Conservation (phyloP, 2,888 invertebrate species). For the Acronicta leporina region DNA sequence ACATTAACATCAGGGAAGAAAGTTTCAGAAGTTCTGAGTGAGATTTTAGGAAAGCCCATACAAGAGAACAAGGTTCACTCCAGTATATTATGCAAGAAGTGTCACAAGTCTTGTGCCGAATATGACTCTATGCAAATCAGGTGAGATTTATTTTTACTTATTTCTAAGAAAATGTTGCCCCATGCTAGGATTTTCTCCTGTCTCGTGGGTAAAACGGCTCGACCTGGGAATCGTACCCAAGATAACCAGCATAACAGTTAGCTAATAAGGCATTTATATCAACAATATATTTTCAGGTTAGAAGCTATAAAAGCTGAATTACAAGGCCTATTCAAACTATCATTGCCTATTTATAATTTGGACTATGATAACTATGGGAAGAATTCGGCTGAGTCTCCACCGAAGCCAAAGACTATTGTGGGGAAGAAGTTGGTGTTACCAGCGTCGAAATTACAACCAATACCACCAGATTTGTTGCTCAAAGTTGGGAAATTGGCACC, state of each 20-base stretch:
- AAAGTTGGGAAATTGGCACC: constrained; percentile 63
- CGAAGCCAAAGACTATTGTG: constrained; percentile 4
- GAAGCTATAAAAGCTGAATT: constrained; percentile 66
- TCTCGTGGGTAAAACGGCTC: too few species aligned
- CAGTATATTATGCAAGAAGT: constrained; percentile 91
- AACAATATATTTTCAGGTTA: constrained; percentile 68
- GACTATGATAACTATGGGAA: constrained; percentile 60
- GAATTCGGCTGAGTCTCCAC: background rate
- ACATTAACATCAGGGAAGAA: constrained; percentile 68
- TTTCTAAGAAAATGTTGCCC: too few species aligned
- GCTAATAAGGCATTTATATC: too few species aligned
- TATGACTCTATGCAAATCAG: constrained; percentile 89
- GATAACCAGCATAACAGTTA: too few species aligned
- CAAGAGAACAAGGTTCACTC: constrained; percentile 87
- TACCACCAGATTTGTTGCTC: constrained; percentile 76
- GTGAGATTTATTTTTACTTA: constrained; percentile 58
- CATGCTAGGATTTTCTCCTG: too few species aligned
- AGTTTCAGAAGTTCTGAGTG: constrained; percentile 65
- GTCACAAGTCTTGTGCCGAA: constrained; percentile 90
- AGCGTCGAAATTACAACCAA: constrained; percentile 79
- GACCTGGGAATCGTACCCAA: too few species aligned
- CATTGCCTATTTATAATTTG: constrained; percentile 57
- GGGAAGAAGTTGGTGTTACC: constrained; percentile 73
- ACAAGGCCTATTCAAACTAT: constrained; percentile 61
- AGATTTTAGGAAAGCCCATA: constrained; percentile 78